Evolutionary conservation across 2,113 vertebrate genomes (phyloP).

Genomic region (Dipodomys spectabilis): DNA sequence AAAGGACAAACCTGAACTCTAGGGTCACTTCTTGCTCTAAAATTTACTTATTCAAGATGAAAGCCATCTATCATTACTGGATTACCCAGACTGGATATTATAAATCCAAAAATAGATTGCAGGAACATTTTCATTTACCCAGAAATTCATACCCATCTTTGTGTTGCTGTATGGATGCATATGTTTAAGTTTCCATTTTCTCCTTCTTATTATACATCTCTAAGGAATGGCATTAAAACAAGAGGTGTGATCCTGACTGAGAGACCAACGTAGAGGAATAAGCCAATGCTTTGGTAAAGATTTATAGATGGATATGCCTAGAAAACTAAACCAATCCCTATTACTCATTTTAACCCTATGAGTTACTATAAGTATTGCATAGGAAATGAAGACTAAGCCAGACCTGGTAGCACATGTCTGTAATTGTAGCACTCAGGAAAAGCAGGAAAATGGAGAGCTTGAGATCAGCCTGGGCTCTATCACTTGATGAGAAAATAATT

Average conservation of each 20-base stretch:
- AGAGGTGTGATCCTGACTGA: not conserved
- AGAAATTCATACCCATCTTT: not conserved
- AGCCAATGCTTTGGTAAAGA: not conserved
- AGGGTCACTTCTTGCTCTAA: not conserved
- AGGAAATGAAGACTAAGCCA: not conserved
- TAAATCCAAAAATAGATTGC: not conserved
- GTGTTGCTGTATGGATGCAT: not conserved
- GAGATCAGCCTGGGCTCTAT: no score
- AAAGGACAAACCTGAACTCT: not conserved
- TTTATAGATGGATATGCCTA: not conserved
- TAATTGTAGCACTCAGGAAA: not conserved
- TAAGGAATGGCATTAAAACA: not conserved
- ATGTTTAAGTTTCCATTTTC: not conserved
- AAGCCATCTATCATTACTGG: not conserved
- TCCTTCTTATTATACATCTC: not conserved
- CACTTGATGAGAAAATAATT: not conserved
- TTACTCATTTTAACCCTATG: not conserved
- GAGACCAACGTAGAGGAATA: not conserved
- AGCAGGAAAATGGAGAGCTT: not conserved
- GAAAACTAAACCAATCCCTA: not conserved
- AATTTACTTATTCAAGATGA: conserved; percentile 2
- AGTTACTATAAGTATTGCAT: not conserved
- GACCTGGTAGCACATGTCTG: no score
- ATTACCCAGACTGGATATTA: not conserved
- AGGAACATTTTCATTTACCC: not conserved